Evolutionary conservation across 2,797 vertebrate species (phyloP).

Genomic region (Pipistrellus nathusii): DNA sequence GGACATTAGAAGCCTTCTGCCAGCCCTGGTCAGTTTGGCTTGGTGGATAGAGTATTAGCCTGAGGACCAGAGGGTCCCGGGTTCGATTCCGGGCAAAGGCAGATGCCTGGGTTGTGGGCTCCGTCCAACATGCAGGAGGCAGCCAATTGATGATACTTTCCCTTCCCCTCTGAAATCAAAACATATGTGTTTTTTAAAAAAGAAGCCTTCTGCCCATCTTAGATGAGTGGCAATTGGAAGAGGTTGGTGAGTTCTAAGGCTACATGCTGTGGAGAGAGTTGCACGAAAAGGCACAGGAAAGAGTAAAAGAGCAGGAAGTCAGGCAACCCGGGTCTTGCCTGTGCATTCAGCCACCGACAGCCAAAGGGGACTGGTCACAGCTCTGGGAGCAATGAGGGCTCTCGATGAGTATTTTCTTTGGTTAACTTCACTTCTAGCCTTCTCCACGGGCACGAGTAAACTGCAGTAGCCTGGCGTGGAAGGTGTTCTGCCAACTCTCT

Average conservation of each 20-base stretch:
- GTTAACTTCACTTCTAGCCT: background rate
- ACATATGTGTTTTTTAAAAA: too few species aligned
- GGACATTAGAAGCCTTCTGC: background rate
- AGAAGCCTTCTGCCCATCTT: background rate
- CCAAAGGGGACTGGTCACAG: background rate
- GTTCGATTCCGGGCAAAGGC: too few species aligned
- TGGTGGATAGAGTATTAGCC: too few species aligned
- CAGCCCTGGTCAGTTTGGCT: too few species aligned
- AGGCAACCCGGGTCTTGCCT: background rate
- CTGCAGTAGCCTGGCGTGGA: background rate
- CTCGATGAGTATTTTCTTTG: background rate
- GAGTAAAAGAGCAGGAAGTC: background rate
- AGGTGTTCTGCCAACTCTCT: background rate
- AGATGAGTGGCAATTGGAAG: background rate
- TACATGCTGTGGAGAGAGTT: background rate
- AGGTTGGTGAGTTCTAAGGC: background rate
- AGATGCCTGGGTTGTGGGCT: too few species aligned
- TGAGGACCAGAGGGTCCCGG: too few species aligned
- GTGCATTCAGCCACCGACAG: background rate
- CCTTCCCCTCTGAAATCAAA: too few species aligned
- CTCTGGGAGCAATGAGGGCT: background rate
- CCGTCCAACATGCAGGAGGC: too few species aligned
- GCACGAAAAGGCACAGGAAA: background rate
- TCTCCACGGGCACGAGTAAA: background rate
- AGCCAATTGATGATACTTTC: too few species aligned